phyloP scores from a whole-genome alignment of 1,140 invertebrate species.

The Homarus americanus region DNA sequence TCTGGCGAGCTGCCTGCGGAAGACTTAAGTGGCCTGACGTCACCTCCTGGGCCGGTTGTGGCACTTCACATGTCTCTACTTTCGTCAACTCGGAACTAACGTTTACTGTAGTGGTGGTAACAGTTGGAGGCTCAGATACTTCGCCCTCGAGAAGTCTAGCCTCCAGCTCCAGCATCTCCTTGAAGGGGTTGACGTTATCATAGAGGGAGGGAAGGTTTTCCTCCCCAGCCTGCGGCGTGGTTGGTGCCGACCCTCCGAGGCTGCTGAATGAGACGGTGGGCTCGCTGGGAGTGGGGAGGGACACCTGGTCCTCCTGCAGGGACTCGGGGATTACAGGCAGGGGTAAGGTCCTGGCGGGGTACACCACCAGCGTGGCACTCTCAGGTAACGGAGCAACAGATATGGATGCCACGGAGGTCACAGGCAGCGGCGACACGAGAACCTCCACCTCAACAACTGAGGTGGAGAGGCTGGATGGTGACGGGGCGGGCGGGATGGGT shows the following conservation, averaged over 20 bases:
- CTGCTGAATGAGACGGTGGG: slow-evolving; percentile 30
- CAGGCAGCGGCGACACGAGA: slow-evolving; percentile 14
- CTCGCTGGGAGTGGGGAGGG: slow-evolving; percentile 46
- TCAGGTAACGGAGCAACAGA: slow-evolving; percentile 33
- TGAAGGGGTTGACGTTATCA: slow-evolving; percentile 71
- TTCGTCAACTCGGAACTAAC: background rate
- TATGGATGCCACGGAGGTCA: slow-evolving; percentile 46
- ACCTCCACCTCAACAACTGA: background rate
- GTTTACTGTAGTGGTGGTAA: background rate
- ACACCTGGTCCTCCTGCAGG: slow-evolving; percentile 50
- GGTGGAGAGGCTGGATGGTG: background rate
- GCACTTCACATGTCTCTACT: background rate
- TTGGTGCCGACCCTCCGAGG: slow-evolving; percentile 31
- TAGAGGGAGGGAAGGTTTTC: slow-evolving; percentile 61
- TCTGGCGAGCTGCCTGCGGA: slow-evolving; percentile 69
- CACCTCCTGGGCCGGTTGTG: background rate
- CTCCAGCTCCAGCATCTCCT: slow-evolving; percentile 44
- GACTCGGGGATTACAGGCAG: slow-evolving; percentile 59
- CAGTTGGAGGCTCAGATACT: background rate
- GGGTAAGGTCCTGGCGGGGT: slow-evolving; percentile 41
- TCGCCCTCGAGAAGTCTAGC: background rate
- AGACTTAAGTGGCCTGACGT: background rate
- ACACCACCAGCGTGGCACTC: slow-evolving; percentile 8
- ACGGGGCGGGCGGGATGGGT: background rate
- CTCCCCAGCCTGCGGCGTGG: slow-evolving; percentile 36